Percentiles rank a stretch among this genome's conserved stretches.
These are phyloP conservation scores for Callithrix jacchus DNA, from an alignment of 2,113 vertebrate species.

Conservation along the genomic window DNA sequence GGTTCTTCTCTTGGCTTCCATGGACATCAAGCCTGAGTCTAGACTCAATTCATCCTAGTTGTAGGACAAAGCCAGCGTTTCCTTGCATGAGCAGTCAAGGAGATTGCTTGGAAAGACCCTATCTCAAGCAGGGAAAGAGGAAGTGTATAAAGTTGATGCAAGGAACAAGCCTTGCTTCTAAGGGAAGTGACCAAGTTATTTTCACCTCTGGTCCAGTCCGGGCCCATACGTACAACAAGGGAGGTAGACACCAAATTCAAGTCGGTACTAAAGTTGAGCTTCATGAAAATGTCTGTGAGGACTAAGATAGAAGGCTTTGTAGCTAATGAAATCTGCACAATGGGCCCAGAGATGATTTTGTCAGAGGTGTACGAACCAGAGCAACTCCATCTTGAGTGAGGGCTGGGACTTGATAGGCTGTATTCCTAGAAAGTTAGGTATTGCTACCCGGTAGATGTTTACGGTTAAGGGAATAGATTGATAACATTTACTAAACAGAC, in stretches of 20 bases:
- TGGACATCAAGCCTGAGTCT: neutral
- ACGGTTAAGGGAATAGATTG: no score
- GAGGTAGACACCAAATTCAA: neutral
- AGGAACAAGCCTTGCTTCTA: neutral
- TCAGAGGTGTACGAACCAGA: no score
- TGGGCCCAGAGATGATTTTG: fast-evolving
- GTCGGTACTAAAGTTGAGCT: neutral
- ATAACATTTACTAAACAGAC: no score
- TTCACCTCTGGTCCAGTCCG: no score
- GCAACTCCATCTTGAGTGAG: no score
- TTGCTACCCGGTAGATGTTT: no score
- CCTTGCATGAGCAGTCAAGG: neutral
- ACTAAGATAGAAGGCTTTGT: neutral
- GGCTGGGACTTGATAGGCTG: no score
- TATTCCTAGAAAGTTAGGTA: no score
- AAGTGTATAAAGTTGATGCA: neutral
- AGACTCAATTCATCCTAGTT: neutral
- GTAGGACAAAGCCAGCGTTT: neutral
- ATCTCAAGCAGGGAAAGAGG: neutral
- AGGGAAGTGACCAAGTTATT: no score
- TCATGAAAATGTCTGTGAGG: neutral
- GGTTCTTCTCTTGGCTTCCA: neutral
- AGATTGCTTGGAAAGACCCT: neutral
- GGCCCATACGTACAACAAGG: no score
- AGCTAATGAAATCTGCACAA: neutral